Percentiles rank a stretch among this genome's conserved stretches.
These are phyloP conservation scores for Pluvialis apricaria DNA, from an alignment of 2,113 vertebrate species.

Conservation along the genomic window DNA sequence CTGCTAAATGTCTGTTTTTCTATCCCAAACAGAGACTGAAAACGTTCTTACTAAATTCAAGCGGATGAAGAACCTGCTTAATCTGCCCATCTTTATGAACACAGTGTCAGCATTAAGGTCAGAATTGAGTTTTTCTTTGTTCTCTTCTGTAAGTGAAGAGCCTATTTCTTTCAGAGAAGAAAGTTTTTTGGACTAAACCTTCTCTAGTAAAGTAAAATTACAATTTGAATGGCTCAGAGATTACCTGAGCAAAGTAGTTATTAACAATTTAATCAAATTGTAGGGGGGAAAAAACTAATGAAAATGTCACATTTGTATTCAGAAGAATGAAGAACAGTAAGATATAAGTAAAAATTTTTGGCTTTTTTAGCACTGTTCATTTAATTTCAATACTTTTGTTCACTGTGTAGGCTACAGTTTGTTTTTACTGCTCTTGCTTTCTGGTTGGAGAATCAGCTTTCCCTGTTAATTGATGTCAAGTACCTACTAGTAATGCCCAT, in stretches of 20 bases:
- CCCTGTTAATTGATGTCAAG: slow-evolving; percentile 28
- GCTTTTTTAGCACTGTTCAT: not conserved
- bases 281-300: not conserved
- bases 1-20: not conserved
- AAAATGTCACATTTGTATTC: slow-evolving; percentile 15
- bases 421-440: not conserved
- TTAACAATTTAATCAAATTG: slow-evolving; percentile 31
- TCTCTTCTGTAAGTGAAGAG: not conserved
- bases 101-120: not conserved
- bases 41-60: not conserved
- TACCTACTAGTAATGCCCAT: slow-evolving; percentile 6
- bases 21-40: not conserved
- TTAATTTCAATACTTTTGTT: not conserved
- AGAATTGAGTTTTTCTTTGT: not conserved
- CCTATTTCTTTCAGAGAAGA: not conserved
- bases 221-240: not conserved
- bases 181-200: not conserved
- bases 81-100: not conserved
- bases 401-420: not conserved
- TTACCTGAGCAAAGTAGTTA: not conserved
- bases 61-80: not conserved
- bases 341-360: not conserved
- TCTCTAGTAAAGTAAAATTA: slow-evolving; percentile 6
- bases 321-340: slow-evolving; percentile 4
- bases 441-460: not conserved